Conservation (phyloP, 1,140 invertebrate species). For the Drosophila busckii region DNA sequence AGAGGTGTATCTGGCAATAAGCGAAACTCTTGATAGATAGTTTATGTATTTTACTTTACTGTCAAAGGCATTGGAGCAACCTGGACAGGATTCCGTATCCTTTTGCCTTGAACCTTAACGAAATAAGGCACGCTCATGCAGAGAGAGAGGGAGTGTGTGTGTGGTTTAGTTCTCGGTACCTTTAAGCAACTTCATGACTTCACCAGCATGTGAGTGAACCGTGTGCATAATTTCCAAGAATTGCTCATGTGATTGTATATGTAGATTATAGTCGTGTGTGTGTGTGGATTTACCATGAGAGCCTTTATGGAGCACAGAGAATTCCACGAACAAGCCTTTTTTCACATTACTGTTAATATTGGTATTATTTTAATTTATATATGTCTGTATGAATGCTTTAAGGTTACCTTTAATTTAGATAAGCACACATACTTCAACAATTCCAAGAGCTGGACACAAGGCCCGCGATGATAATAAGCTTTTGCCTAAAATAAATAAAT, state of each 20-base stretch:
- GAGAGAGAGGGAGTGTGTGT: slow-evolving; percentile 5
- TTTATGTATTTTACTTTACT: too few relatives aligned
- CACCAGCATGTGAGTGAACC: slow-evolving; percentile 50
- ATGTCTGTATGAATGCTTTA: slow-evolving; percentile 15
- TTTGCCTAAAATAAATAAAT: too few relatives aligned
- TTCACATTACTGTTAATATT: slow-evolving; percentile 69
- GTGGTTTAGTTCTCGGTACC: slow-evolving; percentile 16
- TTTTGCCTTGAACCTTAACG: too few relatives aligned
- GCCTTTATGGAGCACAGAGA: slow-evolving; percentile 22
- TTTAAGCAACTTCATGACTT: slow-evolving; percentile 64
- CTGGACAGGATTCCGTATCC: too few relatives aligned
- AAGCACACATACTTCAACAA: background rate
- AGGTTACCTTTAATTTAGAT: background rate
- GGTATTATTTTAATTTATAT: slow-evolving; percentile 51
- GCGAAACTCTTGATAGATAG: too few relatives aligned
- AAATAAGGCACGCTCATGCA: too few relatives aligned
- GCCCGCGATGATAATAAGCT: too few relatives aligned
- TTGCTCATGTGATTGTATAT: slow-evolving; percentile 28
- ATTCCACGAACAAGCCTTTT: slow-evolving; percentile 54
- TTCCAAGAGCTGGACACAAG: too few relatives aligned
- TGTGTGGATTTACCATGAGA: slow-evolving; percentile 48
- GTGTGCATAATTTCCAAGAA: slow-evolving; percentile 70
- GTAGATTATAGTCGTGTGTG: slow-evolving; percentile 15
- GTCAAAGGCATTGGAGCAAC: too few relatives aligned
- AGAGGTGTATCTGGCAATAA: too few relatives aligned